Base-by-base conservation (phyloP, 2,797 vertebrate species). In the Argya squamiceps region DNA sequence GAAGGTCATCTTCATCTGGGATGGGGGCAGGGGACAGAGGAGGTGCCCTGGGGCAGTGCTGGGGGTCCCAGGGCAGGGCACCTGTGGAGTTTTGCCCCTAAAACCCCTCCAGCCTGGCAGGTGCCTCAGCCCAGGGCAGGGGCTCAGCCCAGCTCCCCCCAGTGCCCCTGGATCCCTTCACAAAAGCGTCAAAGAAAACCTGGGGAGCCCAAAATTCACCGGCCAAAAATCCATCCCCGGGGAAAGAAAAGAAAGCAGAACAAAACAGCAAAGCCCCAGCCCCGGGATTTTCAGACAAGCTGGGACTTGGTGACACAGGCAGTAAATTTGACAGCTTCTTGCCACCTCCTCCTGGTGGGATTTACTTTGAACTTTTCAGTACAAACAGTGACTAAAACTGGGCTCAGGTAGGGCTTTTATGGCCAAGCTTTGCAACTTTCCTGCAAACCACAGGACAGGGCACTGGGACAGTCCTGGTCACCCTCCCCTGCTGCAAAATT, bases 241-340 rank as follows among this genome's bases (percentile, higher is more conserved):
- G 74, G 56, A 84, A 94, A 93, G 87, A 89, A 93, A 92, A 81
- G 73, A 91, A 94, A 76, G 15, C 71, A 84, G 89, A 85, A 91
- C 82, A 91, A 97, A 97, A n/a, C 87, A 73, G 86, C 86, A 59
- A 82, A 92, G 80, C 65, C 80, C 73, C 73, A 58, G 37, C 46
- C 46, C 4, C n/a, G 4, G 85, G 85, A 32, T 79, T 88, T 68
- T 46, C 56, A 69, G 88, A 82, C n/a, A 69, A 92, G 88, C 67
- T 76, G 80, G 32, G 91, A n/a, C 34, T 50, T 39, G 50, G 89
- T 82, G 96, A 87, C 70, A 50, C 24, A 3, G 76, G 95, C 73
- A 84, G 67, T 47, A 84, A 82, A 84, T 92, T n/a, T 84, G 76
- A 56, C 89, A 91, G 83, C 85, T 92, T 59, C 88, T 91, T 56